phyloP scores from a whole-genome alignment of 2,888 invertebrate genomes.

The Dasysyrphus tricinctus region DNA sequence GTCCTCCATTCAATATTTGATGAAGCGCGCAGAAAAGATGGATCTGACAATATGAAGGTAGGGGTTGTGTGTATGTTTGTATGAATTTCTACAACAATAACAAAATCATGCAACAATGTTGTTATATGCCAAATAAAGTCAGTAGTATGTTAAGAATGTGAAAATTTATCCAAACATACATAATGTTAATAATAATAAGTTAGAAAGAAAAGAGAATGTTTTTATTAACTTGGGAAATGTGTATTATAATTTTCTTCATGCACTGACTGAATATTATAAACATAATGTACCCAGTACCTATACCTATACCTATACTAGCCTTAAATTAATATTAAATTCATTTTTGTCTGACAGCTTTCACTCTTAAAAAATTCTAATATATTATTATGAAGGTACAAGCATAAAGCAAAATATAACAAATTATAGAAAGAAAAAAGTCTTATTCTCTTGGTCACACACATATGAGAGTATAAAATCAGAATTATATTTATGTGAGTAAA shows the following conservation, averaged over 20 bases:
- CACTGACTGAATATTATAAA: constrained; percentile 7
- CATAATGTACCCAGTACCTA: background rate
- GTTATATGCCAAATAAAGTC: constrained; percentile 15
- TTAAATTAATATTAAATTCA: constrained; percentile 71
- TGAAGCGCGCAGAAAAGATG: constrained; percentile 46
- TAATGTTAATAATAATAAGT: constrained; percentile 7
- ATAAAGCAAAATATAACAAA: constrained; percentile 18
- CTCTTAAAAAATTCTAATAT: constrained; percentile 66
- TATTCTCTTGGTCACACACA: constrained; percentile 43
- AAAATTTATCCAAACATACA: constrained; percentile 14
- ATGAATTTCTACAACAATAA: background rate
- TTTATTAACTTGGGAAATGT: constrained; percentile 64
- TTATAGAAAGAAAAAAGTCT: constrained; percentile 39
- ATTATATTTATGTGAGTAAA: background rate
- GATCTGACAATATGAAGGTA: background rate
- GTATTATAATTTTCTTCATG: constrained; percentile 55
- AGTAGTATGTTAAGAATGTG: constrained; percentile 34
- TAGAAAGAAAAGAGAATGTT: constrained; percentile 41
- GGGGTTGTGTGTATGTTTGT: background rate
- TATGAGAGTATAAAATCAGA: constrained; percentile 18
- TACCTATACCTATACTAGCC: constrained; percentile 5
- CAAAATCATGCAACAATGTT: constrained; percentile 37
- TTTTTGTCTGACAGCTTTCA: constrained; percentile 73
- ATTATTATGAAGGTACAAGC: constrained; percentile 15
- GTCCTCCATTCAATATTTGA: constrained; percentile 64